Percentiles rank a stretch among this genome's conserved stretches.
These are phyloP conservation scores for Dunckerocampus dactyliophorus DNA, from an alignment of 2,113 vertebrate genomes.

Conservation along the genomic window DNA sequence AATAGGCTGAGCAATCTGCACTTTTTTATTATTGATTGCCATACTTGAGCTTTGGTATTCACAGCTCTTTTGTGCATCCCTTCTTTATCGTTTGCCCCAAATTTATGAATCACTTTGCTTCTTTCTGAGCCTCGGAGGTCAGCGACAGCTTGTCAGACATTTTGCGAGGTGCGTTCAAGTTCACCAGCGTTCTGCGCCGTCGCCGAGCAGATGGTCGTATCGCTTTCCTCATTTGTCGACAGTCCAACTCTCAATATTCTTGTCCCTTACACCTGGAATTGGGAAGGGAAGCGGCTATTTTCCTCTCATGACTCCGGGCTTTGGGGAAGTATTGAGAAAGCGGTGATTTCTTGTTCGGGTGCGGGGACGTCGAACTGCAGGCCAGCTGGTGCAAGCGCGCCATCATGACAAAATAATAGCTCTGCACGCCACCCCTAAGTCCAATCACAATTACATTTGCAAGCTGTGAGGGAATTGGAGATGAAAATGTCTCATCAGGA, in stretches of 20 bases:
- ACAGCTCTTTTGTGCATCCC: not conserved
- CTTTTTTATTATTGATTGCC: slow-evolving; percentile 22
- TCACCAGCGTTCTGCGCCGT: slow-evolving; percentile 84
- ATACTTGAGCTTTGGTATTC: slow-evolving; percentile 21
- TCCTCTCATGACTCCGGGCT: slow-evolving; percentile 68
- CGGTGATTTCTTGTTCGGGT: slow-evolving; percentile 70
- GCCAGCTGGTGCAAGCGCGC: slow-evolving; percentile 70
- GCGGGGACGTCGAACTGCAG: slow-evolving; percentile 57
- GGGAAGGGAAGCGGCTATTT: slow-evolving; percentile 68
- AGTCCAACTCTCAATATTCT: slow-evolving; percentile 66
- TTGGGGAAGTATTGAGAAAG: slow-evolving; percentile 68
- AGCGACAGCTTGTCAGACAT: slow-evolving; percentile 77
- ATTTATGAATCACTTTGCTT: slow-evolving; percentile 1
- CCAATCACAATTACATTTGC: slow-evolving; percentile 76
- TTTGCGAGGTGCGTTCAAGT: slow-evolving; percentile 82
- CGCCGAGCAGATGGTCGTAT: slow-evolving; percentile 95
- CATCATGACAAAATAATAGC: slow-evolving; percentile 75
- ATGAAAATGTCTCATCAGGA: slow-evolving; percentile 67
- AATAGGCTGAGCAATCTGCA: slow-evolving; percentile 11
- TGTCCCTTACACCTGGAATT: slow-evolving; percentile 95
- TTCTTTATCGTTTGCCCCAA: not conserved
- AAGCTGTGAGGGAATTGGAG: slow-evolving; percentile 71
- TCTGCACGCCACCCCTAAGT: slow-evolving; percentile 65
- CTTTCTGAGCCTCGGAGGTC: slow-evolving; percentile 24
- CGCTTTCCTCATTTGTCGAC: slow-evolving; percentile 83